Base-by-base conservation (phyloP, 2,888 invertebrate genomes). In the Synergus laeviventris region DNA sequence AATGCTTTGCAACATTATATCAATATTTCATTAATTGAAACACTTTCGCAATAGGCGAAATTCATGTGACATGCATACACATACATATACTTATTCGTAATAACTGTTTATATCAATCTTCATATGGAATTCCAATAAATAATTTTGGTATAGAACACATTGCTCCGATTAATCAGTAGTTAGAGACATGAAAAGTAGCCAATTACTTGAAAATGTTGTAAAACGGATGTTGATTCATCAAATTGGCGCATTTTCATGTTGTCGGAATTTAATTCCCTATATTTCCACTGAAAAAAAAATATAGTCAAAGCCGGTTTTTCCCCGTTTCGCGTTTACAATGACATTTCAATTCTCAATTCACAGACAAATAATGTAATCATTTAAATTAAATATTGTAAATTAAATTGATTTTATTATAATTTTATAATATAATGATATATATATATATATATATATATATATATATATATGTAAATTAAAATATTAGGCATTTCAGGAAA, bases 161-260 rank as follows among this genome's bases (percentile, higher is more conserved):
- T 66, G 45, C 42, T 24, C 16, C 24, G 66, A 16, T 31, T 66
- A 66, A 66, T 31, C 45, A 45, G 16, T 21, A 45, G 45, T 24
- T 24, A 45, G 42, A 24, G 18, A 16, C 42, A 14, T 66, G 24
- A 24, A 24, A 45, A 66, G 24, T 66, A 12, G 21, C 42, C 16
- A 66, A 66, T 45, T 42, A 4, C 42, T 66, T 24, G 24, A 66
- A 49, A 45, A 49, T 24, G 24, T 49, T 54, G 24, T 18, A 36
- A n/a, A n/a, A n/a, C 36, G 49, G 49, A 49, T 16, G 36, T 70
- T 70, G 70, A 70, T 70, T 70, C 70, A 70, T 49, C 49, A 70
- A 54, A 70, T 7, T 24, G 16, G 45, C 45, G 45, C 45, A 31
- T 5, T 14, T 49, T 45, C 21, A 9, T n/a, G 1, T n/a, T 12